Base-by-base conservation (phyloP, 2,888 invertebrate species). In the Mechanitis messenoides region DNA sequence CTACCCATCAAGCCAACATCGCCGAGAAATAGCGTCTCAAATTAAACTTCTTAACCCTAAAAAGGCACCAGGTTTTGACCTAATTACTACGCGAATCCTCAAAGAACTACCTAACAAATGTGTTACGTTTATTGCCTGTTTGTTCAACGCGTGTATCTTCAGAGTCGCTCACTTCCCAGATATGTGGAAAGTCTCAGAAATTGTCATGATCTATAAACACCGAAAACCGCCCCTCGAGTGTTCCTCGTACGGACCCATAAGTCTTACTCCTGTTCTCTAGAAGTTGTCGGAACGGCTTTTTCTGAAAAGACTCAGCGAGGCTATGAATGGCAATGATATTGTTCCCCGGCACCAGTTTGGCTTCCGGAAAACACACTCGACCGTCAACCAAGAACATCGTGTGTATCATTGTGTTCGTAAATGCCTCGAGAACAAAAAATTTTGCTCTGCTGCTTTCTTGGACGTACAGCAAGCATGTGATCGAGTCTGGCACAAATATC, bases 141-240 rank as follows among this genome's bases (percentile, higher is more conserved):
- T 60, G 0, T 28, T 56, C 6, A 61, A 61, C 42, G 53, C 45
- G 20, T n/a, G n/a, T 20, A 61, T 42, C 31, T 9, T 64, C 3
- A 56, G 58, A 55, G 38, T 35, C 6, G 20, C 28, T 42, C 35
- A 61, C 35, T 20, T 64, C n/a, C 65, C 72, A 0, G n/a, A 3
- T 1, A 45, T 65, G 12, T 71, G 69, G 70, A 70, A 72, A 61
- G 59, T 68, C 0, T 67, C 70, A 0, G 65, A 67, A 59, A 62
- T 73, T 2, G 50, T 65, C 1, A 69, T 72, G 69, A 56, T 71
- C 7, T 62, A 55, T 12, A 73, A 73, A 58, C 59, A 61, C 9
- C 69, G 69, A 1, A 71, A 73, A 45, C 62, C 67, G 20, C 56
- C 54, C 20, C 20, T 20, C 20, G 20, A 20, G 20, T 20, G 20